Evolutionary conservation across 2,113 vertebrate species (phyloP), one percentile per base, ranked within the genome.

Genomic region (Gymnobelideus leadbeateri): DNA sequence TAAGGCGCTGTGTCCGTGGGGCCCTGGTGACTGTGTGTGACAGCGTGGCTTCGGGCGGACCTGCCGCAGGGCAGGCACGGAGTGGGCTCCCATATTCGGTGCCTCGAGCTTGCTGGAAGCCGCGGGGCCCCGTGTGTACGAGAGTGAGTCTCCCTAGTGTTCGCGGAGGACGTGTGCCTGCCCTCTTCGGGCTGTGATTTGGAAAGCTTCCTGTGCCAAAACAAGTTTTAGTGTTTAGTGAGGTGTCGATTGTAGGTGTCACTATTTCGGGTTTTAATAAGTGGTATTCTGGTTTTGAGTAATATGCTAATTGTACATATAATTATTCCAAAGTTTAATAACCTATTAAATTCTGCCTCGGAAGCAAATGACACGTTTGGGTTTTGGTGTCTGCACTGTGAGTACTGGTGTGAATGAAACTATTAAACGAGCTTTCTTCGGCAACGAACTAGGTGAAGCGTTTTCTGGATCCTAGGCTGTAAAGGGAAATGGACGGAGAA

Each of bases 271-370:
- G 46, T 52, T 94, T 91, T 94, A 0, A 77, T 26, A 96, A 94
- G n/a, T 53, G 47, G 9, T 93, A 8, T 53, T 8, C 8, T 92
- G 51, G 91, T 94, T 95, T 95, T 51, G 51, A 94, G 93, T 94
- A 53, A 46, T 84, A 77, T 96, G 54, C 91, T 95, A 96, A 92
- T 97, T 96, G 89, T 84, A 53, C 91, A 89, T 96, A 97, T 97
- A 91, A 94, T 94, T 97, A 89, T 94, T 89, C 16, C 91, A 94
- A 50, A 95, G 91, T 54, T 96, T 97, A 97, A 97, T 97, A 95
- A 92, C 91, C 77, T 95, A 94, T 96, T 97, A 95, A 93, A 93
- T 97, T 95, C n/a, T 97, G 61, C 92, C 94, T 2, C 51, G 93
- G 53, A 31, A 95, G 89, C 92, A 97, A 97, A 95, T 95, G 91